A percentile compares a stretch with the other conserved stretches of the same genome.
Evolutionary conservation across 2,888 invertebrate species (phyloP).

Genomic region (Galeopsomyia nigrocyanea): DNA sequence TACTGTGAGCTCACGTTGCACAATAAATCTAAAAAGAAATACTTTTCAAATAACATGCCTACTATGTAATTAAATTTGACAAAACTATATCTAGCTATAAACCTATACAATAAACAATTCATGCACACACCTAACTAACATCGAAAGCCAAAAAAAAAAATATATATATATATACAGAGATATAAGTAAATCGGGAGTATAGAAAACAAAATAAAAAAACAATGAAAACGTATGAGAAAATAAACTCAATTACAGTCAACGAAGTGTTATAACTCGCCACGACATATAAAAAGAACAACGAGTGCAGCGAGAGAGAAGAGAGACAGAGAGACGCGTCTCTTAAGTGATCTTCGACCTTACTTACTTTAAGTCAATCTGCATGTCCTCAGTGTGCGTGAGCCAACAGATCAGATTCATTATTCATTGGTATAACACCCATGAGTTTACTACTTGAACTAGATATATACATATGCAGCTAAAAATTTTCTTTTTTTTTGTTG

Average conservation of each 20-base stretch:
- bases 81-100: too few relatives aligned
- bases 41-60: too few relatives aligned
- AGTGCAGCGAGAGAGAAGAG: background rate
- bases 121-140: too few relatives aligned
- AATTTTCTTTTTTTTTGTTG: background rate
- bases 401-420: constrained; percentile 45
- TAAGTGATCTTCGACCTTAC: constrained; percentile 46
- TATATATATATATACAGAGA: too few relatives aligned
- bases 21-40: too few relatives aligned
- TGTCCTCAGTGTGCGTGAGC: constrained; percentile 46
- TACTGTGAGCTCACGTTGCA: too few relatives aligned
- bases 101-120: too few relatives aligned
- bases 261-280: background rate
- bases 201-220: background rate
- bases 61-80: too few relatives aligned
- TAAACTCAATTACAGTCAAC: background rate
- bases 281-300: background rate
- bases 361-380: constrained; percentile 46
- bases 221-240: background rate
- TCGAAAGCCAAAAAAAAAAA: background rate
- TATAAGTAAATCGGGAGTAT: background rate
- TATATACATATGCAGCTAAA: background rate
- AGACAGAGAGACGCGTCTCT: constrained; percentile 9
- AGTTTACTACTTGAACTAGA: constrained; percentile 5
- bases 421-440: constrained; percentile 29